phyloP scores from a whole-genome alignment of 2,888 invertebrate genomes.

The Leptarthrus brevirostris region DNA sequence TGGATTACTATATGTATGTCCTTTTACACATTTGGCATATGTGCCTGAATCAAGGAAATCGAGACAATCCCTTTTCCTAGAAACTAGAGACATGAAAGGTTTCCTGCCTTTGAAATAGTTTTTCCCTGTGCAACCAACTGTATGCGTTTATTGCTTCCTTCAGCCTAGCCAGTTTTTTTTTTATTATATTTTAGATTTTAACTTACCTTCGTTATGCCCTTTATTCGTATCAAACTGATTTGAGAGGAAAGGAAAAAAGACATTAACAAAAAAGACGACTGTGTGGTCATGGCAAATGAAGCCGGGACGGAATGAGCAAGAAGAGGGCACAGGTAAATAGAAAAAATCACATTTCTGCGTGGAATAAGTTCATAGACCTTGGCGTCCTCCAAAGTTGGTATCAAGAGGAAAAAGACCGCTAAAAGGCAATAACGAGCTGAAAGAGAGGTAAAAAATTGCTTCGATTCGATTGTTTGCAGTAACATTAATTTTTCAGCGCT shows the following conservation, averaged over 20 bases:
- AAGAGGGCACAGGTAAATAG: not conserved
- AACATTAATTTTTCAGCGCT: no score
- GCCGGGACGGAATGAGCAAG: not conserved
- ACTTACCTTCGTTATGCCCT: not conserved
- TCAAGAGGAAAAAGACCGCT: not conserved
- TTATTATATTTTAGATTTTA: not conserved
- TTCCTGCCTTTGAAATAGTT: not conserved
- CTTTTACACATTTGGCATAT: not conserved
- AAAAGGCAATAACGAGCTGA: not conserved
- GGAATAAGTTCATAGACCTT: slow-evolving; percentile 8
- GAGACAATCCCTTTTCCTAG: not conserved
- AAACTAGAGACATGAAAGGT: not conserved
- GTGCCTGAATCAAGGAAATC: not conserved
- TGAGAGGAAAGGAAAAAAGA: not conserved
- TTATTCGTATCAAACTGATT: not conserved
- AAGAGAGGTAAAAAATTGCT: not conserved
- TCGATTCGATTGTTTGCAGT: not conserved
- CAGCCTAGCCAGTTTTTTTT: not conserved
- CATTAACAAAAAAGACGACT: not conserved
- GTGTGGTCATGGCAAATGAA: not conserved
- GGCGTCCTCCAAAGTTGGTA: slow-evolving; percentile 1
- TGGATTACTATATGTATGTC: no score
- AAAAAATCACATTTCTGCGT: slow-evolving; percentile 4
- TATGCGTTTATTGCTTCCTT: not conserved
- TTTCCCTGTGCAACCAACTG: not conserved